Evolutionary conservation across 1,140 invertebrate genomes (phyloP), one percentile per base, ranked within the genome.

Genomic region (Tyrophagus putrescentiae): DNA sequence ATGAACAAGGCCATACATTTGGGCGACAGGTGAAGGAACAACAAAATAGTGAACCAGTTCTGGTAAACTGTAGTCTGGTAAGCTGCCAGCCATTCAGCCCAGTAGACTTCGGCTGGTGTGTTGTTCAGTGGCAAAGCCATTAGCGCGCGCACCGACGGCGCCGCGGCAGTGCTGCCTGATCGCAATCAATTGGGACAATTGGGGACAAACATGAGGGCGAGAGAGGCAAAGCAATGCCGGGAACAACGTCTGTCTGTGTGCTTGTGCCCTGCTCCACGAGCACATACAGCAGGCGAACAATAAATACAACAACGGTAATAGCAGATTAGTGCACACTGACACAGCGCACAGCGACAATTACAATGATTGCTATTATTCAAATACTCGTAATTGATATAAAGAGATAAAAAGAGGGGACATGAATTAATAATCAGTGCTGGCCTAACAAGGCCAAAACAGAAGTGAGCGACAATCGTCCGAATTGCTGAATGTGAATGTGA

Each of bases 291-390:
- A 39, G 21, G 13, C 13, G 36, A 39, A 39, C 36, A 39, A 39
- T 21, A 39, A 39, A n/a, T n/a, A n/a, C n/a, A n/a, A n/a, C n/a
- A n/a, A 39, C 36, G 36, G 36, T 39, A 39, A 39, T 39, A 21
- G 36, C 36, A 39, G 36, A 39, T 39, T 39, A 39, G 36, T 39
- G 36, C 45, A 48, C 45, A 48, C 7, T 7, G 7, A 48, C 45
- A 48, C 45, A 48, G 31, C 45, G 31, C 45, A 48, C 45, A 9
- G 7, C 7, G 21, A 48, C 45, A 48, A 48, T 48, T 48, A 48
- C 45, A 48, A 48, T 48, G 45, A 48, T 48, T 48, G 45, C 45
- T 48, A 48, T 48, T 48, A 48, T 48, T 48, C 45, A 48, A 48
- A 48, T 48, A 48, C 21, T 48, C 45, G 31, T 48, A 48, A 48